Base-by-base conservation (phyloP, 2,113 vertebrate species). In the Nasalis larvatus region DNA sequence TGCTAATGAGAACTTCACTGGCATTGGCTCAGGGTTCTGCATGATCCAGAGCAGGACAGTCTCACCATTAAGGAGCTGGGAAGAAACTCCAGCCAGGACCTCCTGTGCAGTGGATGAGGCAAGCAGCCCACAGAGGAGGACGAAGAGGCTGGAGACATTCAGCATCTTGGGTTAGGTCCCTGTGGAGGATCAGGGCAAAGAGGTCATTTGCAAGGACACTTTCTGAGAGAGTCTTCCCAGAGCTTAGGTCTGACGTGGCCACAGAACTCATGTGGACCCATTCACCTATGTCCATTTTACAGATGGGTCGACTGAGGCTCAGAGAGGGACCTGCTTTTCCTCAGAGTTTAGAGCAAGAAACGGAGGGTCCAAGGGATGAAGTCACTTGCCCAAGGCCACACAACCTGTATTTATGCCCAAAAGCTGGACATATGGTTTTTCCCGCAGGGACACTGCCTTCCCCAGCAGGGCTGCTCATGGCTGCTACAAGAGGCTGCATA, bases 121-220 rank as follows among this genome's bases (percentile, higher is more conserved):
- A 0, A 89, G n/a, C 8, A 90, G n/a, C 14, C 66, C 89, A 32
- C 78, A 94, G 73, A 91, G 66, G 66, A 97, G 45, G 32, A 85
- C 1, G 12, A 94, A 47, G 83, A 92, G n/a, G 30, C 20, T 0
- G 0, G 77, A 88, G 77, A 92, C 6, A 66, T 94, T 94, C 95
- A 88, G 42, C 94, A 94, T 96, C 89, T 66, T 89, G 40, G 47
- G 13, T 76, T 18, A 37, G 92, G 40, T 12, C 56, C 80, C 95
- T 97, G 89, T 17, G 30, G 56, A 78, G 35, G 35, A 95, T 30
- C 27, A 66, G 77, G 18, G 35, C 21, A 81, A 74, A 86, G 35
- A 68, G 20, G 8, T n/a, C 8, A 63, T 45, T 47, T 35, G 5
- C 14, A 45, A 30, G 80, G 18, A 56, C 9, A 32, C 40, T 84